Conservation (phyloP, 2,113 vertebrate genomes). For the Chrysemys picta region DNA sequence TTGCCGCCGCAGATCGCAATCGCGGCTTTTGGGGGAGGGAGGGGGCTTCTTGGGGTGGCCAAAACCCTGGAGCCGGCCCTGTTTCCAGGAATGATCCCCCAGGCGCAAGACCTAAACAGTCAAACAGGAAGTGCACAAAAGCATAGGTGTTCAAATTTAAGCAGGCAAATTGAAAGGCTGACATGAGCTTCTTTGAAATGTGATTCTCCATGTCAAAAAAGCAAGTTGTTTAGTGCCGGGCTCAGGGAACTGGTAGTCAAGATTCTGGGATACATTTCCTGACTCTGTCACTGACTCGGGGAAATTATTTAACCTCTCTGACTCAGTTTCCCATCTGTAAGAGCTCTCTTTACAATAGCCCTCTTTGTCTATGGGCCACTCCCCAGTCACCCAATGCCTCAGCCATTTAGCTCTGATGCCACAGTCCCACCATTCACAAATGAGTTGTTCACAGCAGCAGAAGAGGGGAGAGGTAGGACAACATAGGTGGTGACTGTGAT, state of each 20-base stretch:
- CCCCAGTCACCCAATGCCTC: background rate
- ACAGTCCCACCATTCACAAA: fast-evolving
- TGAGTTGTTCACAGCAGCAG: background rate
- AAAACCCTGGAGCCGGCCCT: too few species aligned
- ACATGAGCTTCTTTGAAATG: background rate
- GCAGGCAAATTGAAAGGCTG: fast-evolving
- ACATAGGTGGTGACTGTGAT: background rate
- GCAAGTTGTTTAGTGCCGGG: background rate
- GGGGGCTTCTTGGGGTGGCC: too few species aligned
- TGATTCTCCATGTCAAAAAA: fast-evolving
- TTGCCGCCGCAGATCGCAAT: too few species aligned
- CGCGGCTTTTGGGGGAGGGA: too few species aligned
- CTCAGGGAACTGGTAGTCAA: background rate
- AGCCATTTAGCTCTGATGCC: background rate
- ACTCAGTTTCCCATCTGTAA: background rate
- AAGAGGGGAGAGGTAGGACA: background rate
- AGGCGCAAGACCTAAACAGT: background rate
- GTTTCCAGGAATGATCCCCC: background rate
- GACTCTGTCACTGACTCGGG: background rate
- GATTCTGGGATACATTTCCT: background rate
- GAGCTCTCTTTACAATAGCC: background rate
- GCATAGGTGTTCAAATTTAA: background rate
- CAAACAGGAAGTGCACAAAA: background rate
- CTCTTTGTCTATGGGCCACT: background rate
- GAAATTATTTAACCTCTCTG: background rate